Conservation (phyloP, 2,888 invertebrate genomes). For the Elaeidobius kamerunicus region DNA sequence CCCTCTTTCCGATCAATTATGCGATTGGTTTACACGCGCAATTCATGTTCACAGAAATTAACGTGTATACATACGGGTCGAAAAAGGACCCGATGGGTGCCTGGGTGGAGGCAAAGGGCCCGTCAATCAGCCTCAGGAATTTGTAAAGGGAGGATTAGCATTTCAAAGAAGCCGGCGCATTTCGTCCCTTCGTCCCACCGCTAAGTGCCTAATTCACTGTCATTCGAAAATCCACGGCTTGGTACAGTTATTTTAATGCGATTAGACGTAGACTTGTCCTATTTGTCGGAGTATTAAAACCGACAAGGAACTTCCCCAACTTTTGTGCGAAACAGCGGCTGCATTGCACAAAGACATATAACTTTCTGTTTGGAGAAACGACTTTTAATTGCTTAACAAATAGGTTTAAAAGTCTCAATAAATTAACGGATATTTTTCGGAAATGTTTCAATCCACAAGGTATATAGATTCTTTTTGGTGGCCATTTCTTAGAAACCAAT, state of each 20-base stretch:
- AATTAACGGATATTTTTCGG: no score
- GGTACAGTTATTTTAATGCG: slow-evolving; percentile 27
- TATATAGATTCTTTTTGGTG: no score
- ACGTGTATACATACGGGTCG: slow-evolving; percentile 35
- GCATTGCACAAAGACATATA: no score
- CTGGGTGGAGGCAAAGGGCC: slow-evolving; percentile 42
- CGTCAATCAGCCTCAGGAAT: slow-evolving; percentile 46
- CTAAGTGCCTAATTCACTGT: slow-evolving; percentile 49
- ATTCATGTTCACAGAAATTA: slow-evolving; percentile 37
- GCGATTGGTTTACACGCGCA: slow-evolving; percentile 8
- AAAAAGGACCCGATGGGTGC: slow-evolving; percentile 33
- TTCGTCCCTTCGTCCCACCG: slow-evolving; percentile 43
- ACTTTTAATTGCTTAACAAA: no score
- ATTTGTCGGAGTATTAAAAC: slow-evolving; percentile 23
- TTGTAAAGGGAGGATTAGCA: slow-evolving; percentile 46
- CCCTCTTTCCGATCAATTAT: slow-evolving; percentile 16
- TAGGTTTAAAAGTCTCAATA: no score
- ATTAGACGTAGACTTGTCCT: slow-evolving; percentile 25
- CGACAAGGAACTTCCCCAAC: slow-evolving; percentile 4
- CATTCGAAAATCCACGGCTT: slow-evolving; percentile 37
- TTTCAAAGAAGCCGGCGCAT: slow-evolving; percentile 47
- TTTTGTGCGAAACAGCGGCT: slow-evolving; percentile 10
- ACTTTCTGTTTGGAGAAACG: no score
- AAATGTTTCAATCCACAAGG: no score
- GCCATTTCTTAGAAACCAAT: no score